Evolutionary conservation across 2,113 vertebrate genomes (phyloP).

Genomic region (Alectura lathami): DNA sequence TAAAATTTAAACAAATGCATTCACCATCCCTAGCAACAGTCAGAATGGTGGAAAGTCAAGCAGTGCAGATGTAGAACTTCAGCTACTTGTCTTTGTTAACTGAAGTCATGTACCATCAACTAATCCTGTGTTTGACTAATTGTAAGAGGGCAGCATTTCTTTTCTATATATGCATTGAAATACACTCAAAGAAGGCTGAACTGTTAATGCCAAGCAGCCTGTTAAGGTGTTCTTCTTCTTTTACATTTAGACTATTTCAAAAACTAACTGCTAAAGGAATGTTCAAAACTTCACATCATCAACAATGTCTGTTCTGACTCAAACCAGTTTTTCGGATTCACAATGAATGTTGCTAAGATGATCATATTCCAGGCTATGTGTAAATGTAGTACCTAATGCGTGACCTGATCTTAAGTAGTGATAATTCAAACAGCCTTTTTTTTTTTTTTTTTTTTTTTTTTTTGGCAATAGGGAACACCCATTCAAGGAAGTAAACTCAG

Average conservation of each 20-base stretch:
- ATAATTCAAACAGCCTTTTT: not conserved
- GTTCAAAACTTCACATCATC: not conserved
- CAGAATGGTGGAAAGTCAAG: not conserved
- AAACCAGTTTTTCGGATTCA: not conserved
- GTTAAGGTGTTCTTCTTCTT: not conserved
- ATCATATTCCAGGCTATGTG: not conserved
- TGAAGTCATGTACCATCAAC: constrained; percentile 24
- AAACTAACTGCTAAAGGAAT: not conserved
- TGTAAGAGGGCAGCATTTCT: not conserved
- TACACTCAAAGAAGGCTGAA: not conserved
- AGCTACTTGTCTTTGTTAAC: not conserved
- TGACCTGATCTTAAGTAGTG: not conserved
- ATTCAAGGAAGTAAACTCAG: constrained; percentile 96
- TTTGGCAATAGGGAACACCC: constrained; percentile 81
- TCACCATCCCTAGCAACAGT: not conserved
- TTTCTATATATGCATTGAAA: not conserved
- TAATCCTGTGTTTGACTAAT: constrained; percentile 36
- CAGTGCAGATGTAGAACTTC: not conserved
- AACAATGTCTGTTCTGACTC: not conserved
- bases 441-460: not conserved
- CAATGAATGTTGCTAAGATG: not conserved
- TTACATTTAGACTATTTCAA: not conserved
- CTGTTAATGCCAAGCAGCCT: not conserved
- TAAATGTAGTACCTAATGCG: not conserved
- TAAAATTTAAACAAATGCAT: not conserved